Percentiles rank a stretch among this genome's conserved stretches.
Evolutionary conservation across 2,797 vertebrate genomes (phyloP).

Genomic region (Anableps anableps): DNA sequence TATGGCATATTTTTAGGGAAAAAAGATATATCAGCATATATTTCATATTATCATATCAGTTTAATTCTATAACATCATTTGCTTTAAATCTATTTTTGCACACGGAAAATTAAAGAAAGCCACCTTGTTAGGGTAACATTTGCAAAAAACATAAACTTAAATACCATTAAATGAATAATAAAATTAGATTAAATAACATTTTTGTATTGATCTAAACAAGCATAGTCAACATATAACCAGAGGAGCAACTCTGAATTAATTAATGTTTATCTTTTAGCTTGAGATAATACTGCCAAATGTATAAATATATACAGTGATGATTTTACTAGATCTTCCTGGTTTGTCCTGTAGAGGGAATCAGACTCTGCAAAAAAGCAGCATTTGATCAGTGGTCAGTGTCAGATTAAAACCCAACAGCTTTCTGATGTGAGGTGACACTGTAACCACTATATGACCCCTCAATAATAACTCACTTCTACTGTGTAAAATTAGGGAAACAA

Average conservation of each 20-base stretch:
- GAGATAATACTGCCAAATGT: too few species aligned
- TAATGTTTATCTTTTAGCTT: too few species aligned
- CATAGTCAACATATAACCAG: too few species aligned
- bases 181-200: too few species aligned
- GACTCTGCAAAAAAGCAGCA: neutral
- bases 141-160: neutral
- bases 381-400: neutral
- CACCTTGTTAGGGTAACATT: neutral
- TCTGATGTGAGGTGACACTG: neutral
- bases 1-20: too few species aligned
- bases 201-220: too few species aligned
- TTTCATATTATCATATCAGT: too few species aligned
- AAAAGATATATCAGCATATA: too few species aligned
- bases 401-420: neutral
- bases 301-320: neutral
- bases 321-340: neutral
- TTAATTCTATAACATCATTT: too few species aligned
- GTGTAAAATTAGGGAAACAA: neutral
- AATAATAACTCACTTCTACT: neutral
- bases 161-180: too few species aligned
- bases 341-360: conserved; percentile 7
- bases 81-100: neutral
- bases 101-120: neutral
- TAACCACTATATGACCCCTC: neutral
- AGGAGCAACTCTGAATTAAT: too few species aligned